Conservation (phyloP, 2,113 vertebrate genomes). For the Orycteropus afer region DNA sequence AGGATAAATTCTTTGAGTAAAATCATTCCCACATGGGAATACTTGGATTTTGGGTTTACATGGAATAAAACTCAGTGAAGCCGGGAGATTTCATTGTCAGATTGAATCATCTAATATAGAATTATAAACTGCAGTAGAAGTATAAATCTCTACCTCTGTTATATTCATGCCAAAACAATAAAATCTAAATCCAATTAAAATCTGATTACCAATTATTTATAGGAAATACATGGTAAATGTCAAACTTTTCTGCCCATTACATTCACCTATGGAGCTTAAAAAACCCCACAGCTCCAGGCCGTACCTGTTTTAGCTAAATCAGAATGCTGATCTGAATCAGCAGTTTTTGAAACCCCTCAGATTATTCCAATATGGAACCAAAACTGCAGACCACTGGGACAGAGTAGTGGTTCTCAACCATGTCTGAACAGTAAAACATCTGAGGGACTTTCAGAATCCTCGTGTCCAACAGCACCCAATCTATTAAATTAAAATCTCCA, state of each 20-base stretch:
- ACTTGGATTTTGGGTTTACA: not conserved
- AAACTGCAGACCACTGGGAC: not conserved
- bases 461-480: not conserved
- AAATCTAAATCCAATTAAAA: not conserved
- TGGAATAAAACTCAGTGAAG: not conserved
- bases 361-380: not conserved
- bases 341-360: not conserved
- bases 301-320: not conserved
- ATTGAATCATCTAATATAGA: not conserved
- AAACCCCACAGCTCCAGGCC: not conserved
- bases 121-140: not conserved
- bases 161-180: not conserved
- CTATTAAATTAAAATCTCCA: not conserved
- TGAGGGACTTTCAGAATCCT: not conserved
- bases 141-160: not conserved
- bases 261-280: not conserved
- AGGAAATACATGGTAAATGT: not conserved
- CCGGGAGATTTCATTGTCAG: not conserved
- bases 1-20: not conserved
- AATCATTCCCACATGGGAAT: not conserved
- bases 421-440: not conserved
- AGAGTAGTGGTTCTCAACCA: not conserved
- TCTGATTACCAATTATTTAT: not conserved
- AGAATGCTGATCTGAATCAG: not conserved
- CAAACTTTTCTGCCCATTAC: not conserved